Percentiles rank a stretch among this genome's conserved stretches.
Conservation (phyloP, 2,888 invertebrate species). For the Crossocerus cetratus region DNA sequence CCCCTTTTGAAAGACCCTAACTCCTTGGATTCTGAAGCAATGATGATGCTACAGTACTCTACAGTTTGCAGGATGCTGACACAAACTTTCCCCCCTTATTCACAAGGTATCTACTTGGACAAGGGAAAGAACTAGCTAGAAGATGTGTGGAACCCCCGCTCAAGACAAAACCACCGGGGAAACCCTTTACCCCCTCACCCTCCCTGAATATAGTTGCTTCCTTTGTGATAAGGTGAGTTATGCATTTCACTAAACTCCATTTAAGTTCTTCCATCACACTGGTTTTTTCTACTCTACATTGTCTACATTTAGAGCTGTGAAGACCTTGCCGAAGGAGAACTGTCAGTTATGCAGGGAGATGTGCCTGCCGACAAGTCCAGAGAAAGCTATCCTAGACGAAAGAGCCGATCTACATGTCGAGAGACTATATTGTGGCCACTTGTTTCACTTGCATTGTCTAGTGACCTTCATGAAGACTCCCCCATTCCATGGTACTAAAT, state of each 20-base stretch:
- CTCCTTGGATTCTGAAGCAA: background rate
- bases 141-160: slow-evolving; percentile 84
- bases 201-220: slow-evolving; percentile 81
- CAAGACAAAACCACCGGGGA: slow-evolving; percentile 78
- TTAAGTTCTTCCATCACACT: background rate
- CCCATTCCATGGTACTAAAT: slow-evolving; percentile 81
- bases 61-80: slow-evolving; percentile 80
- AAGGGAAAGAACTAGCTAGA: slow-evolving; percentile 84
- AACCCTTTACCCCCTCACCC: slow-evolving; percentile 81
- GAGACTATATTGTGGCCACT: slow-evolving; percentile 85
- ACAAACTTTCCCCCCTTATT: slow-evolving; percentile 84
- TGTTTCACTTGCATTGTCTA: slow-evolving; percentile 85
- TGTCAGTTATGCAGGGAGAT: slow-evolving; percentile 82
- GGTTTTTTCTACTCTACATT: background rate
- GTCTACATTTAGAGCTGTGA: slow-evolving; percentile 78
- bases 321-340: slow-evolving; percentile 80
- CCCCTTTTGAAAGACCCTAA: slow-evolving; percentile 25
- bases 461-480: slow-evolving; percentile 84
- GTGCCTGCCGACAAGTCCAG: slow-evolving; percentile 81
- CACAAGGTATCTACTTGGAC: slow-evolving; percentile 81
- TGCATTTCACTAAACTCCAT: background rate
- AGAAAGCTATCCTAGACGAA: slow-evolving; percentile 80
- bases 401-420: slow-evolving; percentile 81
- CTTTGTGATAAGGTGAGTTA: slow-evolving; percentile 78
- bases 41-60: too few species aligned